These are phyloP conservation scores for Nerophis lumbriciformis DNA, from an alignment of 2,113 vertebrate genomes.

Conservation along the genomic window DNA sequence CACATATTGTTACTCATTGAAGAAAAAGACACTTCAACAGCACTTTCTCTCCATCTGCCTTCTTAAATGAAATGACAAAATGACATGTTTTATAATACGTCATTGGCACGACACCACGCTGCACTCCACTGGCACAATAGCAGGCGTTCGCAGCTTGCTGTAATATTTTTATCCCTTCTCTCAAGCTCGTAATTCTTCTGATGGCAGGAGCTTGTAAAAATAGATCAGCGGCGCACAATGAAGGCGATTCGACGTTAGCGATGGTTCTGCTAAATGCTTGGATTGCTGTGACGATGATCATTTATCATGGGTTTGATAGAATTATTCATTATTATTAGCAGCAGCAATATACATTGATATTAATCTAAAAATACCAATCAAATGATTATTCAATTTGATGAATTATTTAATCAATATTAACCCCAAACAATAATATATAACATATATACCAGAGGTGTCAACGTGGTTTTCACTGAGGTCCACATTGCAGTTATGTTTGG, in stretches of 20 bases:
- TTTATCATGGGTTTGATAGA: too few relatives aligned
- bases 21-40: not conserved
- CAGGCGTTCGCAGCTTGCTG: conserved; percentile 23
- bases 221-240: conserved; percentile 28
- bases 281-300: conserved; percentile 1
- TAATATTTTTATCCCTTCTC: conserved; percentile 37
- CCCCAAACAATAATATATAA: too few relatives aligned
- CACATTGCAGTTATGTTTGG: too few relatives aligned
- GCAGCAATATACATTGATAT: too few relatives aligned
- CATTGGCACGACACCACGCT: not conserved
- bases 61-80: not conserved
- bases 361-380: too few relatives aligned
- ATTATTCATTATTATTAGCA: too few relatives aligned
- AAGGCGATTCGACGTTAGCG: conserved; percentile 27
- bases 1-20: not conserved
- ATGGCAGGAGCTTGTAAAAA: conserved; percentile 39
- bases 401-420: too few relatives aligned
- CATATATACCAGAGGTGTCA: too few relatives aligned
- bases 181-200: conserved; percentile 28
- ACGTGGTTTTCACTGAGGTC: too few relatives aligned
- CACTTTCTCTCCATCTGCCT: not conserved
- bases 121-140: not conserved
- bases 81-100: not conserved
- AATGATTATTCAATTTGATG: too few relatives aligned
- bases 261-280: conserved; percentile 3